These are phyloP conservation scores for Delia radicum DNA, from an alignment of 1,140 invertebrate genomes.

Conservation along the genomic window DNA sequence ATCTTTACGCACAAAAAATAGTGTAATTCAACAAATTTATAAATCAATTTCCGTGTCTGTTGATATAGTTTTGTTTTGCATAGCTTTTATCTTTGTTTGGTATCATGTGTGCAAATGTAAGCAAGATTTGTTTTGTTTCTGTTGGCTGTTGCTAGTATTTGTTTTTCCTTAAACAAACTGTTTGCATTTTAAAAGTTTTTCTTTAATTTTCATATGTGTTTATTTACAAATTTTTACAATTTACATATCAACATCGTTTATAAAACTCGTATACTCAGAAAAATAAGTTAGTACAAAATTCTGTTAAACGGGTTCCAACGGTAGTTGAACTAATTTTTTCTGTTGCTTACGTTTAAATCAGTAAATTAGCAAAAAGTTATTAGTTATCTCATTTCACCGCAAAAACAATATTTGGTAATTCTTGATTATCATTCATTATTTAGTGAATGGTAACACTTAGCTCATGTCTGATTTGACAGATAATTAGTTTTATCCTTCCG, in stretches of 20 bases:
- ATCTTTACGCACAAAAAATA: background rate
- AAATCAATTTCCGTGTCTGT: conserved; percentile 26
- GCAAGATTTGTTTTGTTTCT: background rate
- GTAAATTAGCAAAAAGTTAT: too few species aligned
- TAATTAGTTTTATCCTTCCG: too few species aligned
- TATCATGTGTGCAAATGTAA: background rate
- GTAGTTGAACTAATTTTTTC: too few species aligned
- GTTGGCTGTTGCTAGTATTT: background rate
- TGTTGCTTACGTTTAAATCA: too few species aligned
- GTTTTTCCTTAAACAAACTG: conserved; percentile 7
- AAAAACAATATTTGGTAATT: background rate
- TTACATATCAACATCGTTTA: too few species aligned
- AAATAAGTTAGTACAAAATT: background rate
- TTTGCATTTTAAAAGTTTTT: conserved; percentile 1
- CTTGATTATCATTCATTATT: too few species aligned
- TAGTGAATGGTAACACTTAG: too few species aligned
- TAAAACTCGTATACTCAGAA: too few species aligned
- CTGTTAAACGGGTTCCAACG: too few species aligned
- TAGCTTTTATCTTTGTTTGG: background rate
- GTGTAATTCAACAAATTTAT: conserved; percentile 25
- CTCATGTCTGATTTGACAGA: too few species aligned
- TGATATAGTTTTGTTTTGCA: background rate
- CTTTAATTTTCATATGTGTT: background rate
- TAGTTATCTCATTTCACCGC: too few species aligned
- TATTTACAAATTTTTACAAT: too few species aligned